phyloP scores from a whole-genome alignment of 2,888 invertebrate species.

The Cetonia aurata region DNA sequence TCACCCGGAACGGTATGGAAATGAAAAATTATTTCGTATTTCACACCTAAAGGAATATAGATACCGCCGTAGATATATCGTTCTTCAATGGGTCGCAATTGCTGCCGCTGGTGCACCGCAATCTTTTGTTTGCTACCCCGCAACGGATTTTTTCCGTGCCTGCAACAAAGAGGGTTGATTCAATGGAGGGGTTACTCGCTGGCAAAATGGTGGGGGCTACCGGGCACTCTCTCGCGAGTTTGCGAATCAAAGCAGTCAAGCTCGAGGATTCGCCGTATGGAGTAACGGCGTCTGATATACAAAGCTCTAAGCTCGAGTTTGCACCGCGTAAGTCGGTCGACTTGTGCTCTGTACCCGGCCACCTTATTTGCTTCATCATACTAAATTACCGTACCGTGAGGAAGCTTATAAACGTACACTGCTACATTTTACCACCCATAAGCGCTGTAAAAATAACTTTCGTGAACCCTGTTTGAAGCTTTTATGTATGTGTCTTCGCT shows the following conservation, averaged over 20 bases:
- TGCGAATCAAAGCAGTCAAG: constrained; percentile 53
- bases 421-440: not conserved
- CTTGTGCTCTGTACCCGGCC: constrained; percentile 6
- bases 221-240: constrained; percentile 48
- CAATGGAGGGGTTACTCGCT: constrained; percentile 51
- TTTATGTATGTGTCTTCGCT: not conserved
- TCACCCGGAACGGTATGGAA: constrained; percentile 12
- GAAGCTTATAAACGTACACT: constrained; percentile 11
- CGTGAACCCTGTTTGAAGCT: constrained; percentile 22
- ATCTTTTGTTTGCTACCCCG: constrained; percentile 50
- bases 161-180: constrained; percentile 50
- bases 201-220: constrained; percentile 52
- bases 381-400: constrained; percentile 11
- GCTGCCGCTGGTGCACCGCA: constrained; percentile 48
- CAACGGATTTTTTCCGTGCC: constrained; percentile 47
- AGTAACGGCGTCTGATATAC: constrained; percentile 14
- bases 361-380: not conserved
- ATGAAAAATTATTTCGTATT: constrained; percentile 40
- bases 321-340: constrained; percentile 48
- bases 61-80: constrained; percentile 44
- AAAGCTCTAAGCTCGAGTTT: constrained; percentile 28
- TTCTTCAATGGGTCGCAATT: constrained; percentile 46
- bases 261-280: constrained; percentile 48
- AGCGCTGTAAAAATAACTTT: too few relatives aligned
- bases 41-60: constrained; percentile 18